These are phyloP conservation scores for Paedocypris micromegethes DNA, from an alignment of 2,797 vertebrate genomes.

Conservation along the genomic window DNA sequence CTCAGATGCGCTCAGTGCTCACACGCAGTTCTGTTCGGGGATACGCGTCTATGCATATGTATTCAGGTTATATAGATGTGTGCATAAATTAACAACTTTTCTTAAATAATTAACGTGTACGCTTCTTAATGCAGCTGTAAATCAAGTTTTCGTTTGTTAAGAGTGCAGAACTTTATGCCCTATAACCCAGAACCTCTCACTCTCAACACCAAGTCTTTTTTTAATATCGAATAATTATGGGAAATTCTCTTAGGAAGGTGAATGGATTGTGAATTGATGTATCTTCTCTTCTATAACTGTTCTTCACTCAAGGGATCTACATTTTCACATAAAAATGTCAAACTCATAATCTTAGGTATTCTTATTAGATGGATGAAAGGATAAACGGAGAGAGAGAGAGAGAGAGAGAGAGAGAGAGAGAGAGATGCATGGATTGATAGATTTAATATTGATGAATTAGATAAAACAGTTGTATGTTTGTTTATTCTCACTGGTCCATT, in stretches of 20 bases:
- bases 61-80: too few species aligned
- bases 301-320: slow-evolving; percentile 11
- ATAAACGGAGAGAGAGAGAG: too few species aligned
- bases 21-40: neutral
- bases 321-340: slow-evolving; percentile 16
- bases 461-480: too few species aligned
- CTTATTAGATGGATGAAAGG: too few species aligned
- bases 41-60: too few species aligned
- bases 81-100: too few species aligned
- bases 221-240: slow-evolving; percentile 50
- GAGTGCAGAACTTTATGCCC: slow-evolving; percentile 1
- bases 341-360: neutral
- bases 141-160: slow-evolving; percentile 15
- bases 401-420: too few species aligned
- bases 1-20: slow-evolving; percentile 18
- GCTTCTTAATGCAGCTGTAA: slow-evolving; percentile 9
- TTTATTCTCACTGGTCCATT: too few species aligned
- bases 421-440: too few species aligned
- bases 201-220: slow-evolving; percentile 47
- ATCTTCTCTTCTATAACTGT: slow-evolving; percentile 22
- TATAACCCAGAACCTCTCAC: slow-evolving; percentile 3
- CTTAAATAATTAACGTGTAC: neutral
- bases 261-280: slow-evolving; percentile 43
- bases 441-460: too few species aligned
- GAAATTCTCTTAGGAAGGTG: slow-evolving; percentile 51